Percentiles rank a stretch among this genome's conserved stretches.
These are phyloP conservation scores for Dicaeum eximium DNA, from an alignment of 2,113 vertebrate genomes.

Conservation along the genomic window DNA sequence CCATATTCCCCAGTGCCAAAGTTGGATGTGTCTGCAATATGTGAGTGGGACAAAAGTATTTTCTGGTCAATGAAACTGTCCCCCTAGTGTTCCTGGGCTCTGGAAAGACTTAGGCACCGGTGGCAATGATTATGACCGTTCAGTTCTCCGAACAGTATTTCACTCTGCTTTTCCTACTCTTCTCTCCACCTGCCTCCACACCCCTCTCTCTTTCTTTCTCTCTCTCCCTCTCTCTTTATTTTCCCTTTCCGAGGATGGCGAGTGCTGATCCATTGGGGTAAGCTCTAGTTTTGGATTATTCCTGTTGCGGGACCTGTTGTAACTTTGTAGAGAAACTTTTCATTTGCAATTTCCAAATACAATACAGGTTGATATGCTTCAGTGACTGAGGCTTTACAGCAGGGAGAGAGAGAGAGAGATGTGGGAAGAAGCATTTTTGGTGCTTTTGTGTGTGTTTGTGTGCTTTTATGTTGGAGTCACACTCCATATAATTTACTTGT, in stretches of 20 bases:
- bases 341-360: constrained; percentile 18
- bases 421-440: constrained; percentile 60
- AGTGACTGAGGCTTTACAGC: neutral
- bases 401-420: constrained; percentile 35
- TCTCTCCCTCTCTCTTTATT: constrained; percentile 17
- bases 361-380: neutral
- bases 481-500: constrained; percentile 24
- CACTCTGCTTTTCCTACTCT: constrained; percentile 71
- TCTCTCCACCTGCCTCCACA: constrained; percentile 64
- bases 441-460: neutral
- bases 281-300: constrained; percentile 59
- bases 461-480: constrained; percentile 19
- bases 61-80: constrained; percentile 45
- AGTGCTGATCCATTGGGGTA: constrained; percentile 62
- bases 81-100: constrained; percentile 58
- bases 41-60: constrained; percentile 29
- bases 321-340: constrained; percentile 36
- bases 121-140: constrained; percentile 40
- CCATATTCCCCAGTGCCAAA: neutral
- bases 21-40: neutral
- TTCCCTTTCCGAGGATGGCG: constrained; percentile 56
- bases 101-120: constrained; percentile 11
- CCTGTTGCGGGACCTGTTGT: constrained; percentile 46
- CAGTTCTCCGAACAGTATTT: constrained; percentile 61
- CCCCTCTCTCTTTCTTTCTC: constrained; percentile 40